Evolutionary conservation across 2,888 invertebrate species (phyloP), one percentile per base, ranked within the genome.

Genomic region (Isoperla grammatica): DNA sequence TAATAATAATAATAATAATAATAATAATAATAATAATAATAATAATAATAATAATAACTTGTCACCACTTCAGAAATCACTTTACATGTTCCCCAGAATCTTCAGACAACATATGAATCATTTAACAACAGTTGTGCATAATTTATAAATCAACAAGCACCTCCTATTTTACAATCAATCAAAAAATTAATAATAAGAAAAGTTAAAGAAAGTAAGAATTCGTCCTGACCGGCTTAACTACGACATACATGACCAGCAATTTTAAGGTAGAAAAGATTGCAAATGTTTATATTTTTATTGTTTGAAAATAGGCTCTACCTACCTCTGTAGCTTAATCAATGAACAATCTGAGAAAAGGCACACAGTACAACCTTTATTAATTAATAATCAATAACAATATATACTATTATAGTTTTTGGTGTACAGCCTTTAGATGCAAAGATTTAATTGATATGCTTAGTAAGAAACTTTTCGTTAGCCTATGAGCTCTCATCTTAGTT

Each of bases 231-330:
- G 29, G 29, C 8, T 6, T 6, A 29, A 4, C 29, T 39, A 15
- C 12, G 19, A 53, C 12, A 39, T 11, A 37, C 19, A 15, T 53
- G 37, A 12, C 20, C 35, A 37, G 37, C 53, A 37, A 37, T 17
- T 39, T 19, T 37, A 39, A 61, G 54, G 61, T 61, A 61, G 61
- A 61, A 61, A 59, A 61, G 43, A 39, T 39, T 53, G 37, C 19
- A 12, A 37, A 53, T 53, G 42, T 42, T 56, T 12, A 53, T 53
- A 56, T 45, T 22, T 22, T 56, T 56, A 48, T 50, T 57, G 20
- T 42, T 50, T 57, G 56, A 60, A 57, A 60, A 60, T 60, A 57
- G 60, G 60, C 29, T 60, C 42, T 42, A 57, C 48, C 45, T 60
- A 60, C 35, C 12, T 46, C 22, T 46, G 20, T 17, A 39, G 53